Base-by-base conservation (phyloP, 2,888 invertebrate species). In the Parthenolecanium corni region DNA sequence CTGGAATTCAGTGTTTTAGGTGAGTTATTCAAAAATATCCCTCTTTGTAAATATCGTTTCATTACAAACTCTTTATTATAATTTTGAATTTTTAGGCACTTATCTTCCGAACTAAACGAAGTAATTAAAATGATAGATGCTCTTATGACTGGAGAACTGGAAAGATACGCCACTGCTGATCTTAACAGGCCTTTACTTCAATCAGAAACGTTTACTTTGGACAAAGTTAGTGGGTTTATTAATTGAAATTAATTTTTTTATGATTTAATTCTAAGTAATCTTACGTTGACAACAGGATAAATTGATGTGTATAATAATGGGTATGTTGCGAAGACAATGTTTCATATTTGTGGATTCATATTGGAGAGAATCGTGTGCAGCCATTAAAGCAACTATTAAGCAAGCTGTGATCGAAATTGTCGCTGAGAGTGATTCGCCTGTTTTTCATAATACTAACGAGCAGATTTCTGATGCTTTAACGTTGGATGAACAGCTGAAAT, bases 141-240 rank as follows among this genome's bases (percentile, higher is more conserved):
- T 76, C 94, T 98, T 93, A 80, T 98, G 68, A 86, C 86, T 66
- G 89, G 90, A 62, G 98, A 98, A 74, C 95, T 97, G 74, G 86
- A 89, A 71, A 82, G 89, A 68, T 90, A 92, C 73, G 84, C 93
- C 57, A 89, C 93, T 3, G 82, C 86, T 16, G 96, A 97, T 75
- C 79, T 98, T 21, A 93, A 92, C 76, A 78, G 94, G 69, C 89
- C 92, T 11, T 78, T 83, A 5, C 74, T 78, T 65, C 81, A 78
- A 71, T 77, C 74, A 18, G 76, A 78, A 58, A 76, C 76, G 65
- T 80, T 80, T 62, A 80, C 85, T 66, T 77, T 85, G 66, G 88
- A 88, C 69, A 76, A 76, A 71, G 78, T 77, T 71, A 71, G 71
- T 68, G 2, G 12, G 9, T 31, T 31, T 36, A 20, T 23, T 56